Conservation (phyloP, 2,888 invertebrate genomes). For the Perizoma affinitatum region DNA sequence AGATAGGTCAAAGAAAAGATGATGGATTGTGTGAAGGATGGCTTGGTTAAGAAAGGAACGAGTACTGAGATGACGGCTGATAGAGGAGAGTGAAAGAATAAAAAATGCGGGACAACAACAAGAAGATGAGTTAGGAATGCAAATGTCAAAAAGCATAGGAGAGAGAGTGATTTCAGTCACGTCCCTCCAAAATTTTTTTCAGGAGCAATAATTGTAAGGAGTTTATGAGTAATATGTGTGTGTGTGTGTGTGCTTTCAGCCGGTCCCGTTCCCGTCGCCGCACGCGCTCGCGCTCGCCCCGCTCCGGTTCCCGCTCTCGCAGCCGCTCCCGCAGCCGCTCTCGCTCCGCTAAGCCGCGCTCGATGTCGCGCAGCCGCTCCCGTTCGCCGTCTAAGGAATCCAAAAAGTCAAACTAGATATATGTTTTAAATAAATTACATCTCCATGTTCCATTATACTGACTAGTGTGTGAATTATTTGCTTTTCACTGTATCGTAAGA, state of each 20-base stretch:
- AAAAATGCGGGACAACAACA: no score
- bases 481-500: constrained; percentile 48
- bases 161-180: no score
- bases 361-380: constrained; percentile 77
- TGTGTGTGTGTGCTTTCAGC: constrained; percentile 57
- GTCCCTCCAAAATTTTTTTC: not conserved
- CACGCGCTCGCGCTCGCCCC: constrained; percentile 85
- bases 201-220: not conserved
- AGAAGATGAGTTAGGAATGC: no score
- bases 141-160: no score
- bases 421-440: constrained; percentile 40
- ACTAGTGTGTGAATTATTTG: constrained; percentile 41
- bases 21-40: no score
- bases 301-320: constrained; percentile 77
- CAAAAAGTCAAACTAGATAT: constrained; percentile 72
- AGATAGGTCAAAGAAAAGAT: no score
- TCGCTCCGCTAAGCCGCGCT: constrained; percentile 75
- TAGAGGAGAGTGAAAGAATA: no score
- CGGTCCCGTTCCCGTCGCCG: constrained; percentile 86
- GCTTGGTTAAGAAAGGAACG: no score
- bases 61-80: no score
- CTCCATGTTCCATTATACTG: constrained; percentile 26
- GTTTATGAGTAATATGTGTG: constrained; percentile 18
- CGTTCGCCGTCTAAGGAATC: constrained; percentile 80
- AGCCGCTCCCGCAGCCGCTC: constrained; percentile 80